Conservation (phyloP, 2,113 vertebrate species). For the Serilophus lunatus region DNA sequence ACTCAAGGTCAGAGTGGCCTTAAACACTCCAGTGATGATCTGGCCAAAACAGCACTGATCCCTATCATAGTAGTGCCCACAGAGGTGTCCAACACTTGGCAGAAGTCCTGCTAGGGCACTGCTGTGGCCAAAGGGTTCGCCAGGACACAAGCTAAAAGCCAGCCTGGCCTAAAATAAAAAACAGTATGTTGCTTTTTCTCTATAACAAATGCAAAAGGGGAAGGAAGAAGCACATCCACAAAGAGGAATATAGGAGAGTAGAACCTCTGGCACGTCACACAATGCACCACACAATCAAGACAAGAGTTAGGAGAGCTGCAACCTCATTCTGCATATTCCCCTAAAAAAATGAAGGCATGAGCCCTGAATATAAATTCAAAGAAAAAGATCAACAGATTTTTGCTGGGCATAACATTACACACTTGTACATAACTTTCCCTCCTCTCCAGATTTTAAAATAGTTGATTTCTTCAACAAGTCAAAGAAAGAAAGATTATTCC, state of each 20-base stretch:
- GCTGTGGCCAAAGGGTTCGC: neutral
- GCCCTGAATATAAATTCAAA: neutral
- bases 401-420: neutral
- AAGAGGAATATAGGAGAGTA: neutral
- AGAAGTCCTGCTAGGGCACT: neutral
- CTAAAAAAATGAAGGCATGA: neutral
- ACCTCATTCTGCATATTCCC: neutral
- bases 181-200: neutral
- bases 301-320: neutral
- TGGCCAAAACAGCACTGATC: neutral
- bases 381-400: neutral
- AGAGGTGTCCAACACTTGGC: neutral
- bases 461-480: neutral
- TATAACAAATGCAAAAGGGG: neutral
- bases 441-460: neutral
- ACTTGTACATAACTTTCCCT: neutral
- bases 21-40: neutral
- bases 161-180: neutral
- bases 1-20: neutral
- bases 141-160: neutral
- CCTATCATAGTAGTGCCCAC: neutral
- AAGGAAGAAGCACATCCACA: neutral
- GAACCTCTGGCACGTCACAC: neutral
- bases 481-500: neutral
- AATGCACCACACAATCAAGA: too few relatives aligned